Percentiles rank a stretch among this genome's conserved stretches.
These are phyloP conservation scores for Galerucella calmariensis DNA, from an alignment of 2,888 invertebrate species.

Conservation along the genomic window DNA sequence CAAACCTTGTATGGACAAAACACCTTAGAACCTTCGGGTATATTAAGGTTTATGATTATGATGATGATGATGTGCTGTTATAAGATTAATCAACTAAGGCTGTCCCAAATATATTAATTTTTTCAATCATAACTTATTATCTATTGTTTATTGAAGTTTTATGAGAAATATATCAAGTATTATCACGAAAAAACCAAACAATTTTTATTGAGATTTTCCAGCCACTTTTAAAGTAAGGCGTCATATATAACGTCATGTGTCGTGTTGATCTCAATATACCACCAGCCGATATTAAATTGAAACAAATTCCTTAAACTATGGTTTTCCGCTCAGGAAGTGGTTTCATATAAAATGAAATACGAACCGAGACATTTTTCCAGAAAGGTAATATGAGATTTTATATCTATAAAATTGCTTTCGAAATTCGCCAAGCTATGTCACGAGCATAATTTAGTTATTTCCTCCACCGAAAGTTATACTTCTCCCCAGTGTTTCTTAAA, in stretches of 20 bases:
- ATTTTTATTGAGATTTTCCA: too few species aligned
- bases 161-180: too few species aligned
- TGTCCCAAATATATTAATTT: too few species aligned
- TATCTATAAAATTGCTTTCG: slow-evolving; percentile 15
- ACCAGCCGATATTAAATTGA: slow-evolving; percentile 4
- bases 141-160: too few species aligned
- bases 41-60: too few species aligned
- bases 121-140: too few species aligned
- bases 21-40: too few species aligned
- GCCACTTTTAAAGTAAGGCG: too few species aligned
- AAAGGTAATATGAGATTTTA: slow-evolving; percentile 15
- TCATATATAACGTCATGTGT: neutral
- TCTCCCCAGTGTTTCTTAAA: slow-evolving; percentile 28
- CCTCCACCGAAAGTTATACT: slow-evolving; percentile 19
- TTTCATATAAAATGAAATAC: neutral
- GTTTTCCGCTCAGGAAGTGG: neutral
- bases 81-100: too few species aligned
- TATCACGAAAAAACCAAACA: too few species aligned
- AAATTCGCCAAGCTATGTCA: slow-evolving; percentile 4
- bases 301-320: neutral
- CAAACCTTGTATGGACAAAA: too few species aligned
- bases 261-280: neutral
- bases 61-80: too few species aligned
- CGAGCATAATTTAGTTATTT: slow-evolving; percentile 25
- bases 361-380: neutral